phyloP scores from a whole-genome alignment of 1,140 invertebrate genomes.

The Babylonia areolata region DNA sequence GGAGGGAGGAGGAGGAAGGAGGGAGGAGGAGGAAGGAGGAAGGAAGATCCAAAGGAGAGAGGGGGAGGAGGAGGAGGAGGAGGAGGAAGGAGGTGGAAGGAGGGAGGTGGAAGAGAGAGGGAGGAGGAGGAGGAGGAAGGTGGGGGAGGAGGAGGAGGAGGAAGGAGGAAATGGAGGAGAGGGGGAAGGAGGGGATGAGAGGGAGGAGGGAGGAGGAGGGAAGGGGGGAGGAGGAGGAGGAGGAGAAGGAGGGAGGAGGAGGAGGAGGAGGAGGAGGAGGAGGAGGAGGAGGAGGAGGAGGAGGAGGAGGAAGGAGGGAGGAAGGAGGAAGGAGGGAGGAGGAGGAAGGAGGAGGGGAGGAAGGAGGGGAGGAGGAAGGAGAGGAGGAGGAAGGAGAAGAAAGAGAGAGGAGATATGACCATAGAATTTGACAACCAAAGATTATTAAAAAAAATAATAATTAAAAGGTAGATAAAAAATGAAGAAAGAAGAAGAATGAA shows the following conservation, averaged over 20 bases:
- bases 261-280: not conserved
- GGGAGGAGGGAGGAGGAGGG: not conserved
- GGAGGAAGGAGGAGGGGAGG: not conserved
- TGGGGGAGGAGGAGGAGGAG: not conserved
- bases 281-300: not conserved
- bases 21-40: not conserved
- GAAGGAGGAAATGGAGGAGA: not conserved
- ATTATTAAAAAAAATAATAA: not conserved
- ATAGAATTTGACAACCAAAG: not conserved
- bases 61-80: not conserved
- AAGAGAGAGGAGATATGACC: not conserved
- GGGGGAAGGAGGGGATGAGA: not conserved
- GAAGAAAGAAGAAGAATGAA: not conserved
- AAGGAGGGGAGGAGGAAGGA: not conserved
- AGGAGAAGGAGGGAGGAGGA: not conserved
- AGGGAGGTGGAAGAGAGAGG: conserved; percentile 6
- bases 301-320: not conserved
- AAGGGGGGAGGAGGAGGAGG: not conserved
- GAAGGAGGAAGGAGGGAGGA: not conserved
- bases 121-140: not conserved
- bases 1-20: not conserved
- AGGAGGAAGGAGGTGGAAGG: not conserved
- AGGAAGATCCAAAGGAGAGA: not conserved
- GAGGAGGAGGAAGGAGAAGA: not conserved
- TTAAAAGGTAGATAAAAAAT: not conserved